Percentiles rank a stretch among this genome's conserved stretches.
Conservation (phyloP, 2,113 vertebrate species). For the Cnemophilus loriae region DNA sequence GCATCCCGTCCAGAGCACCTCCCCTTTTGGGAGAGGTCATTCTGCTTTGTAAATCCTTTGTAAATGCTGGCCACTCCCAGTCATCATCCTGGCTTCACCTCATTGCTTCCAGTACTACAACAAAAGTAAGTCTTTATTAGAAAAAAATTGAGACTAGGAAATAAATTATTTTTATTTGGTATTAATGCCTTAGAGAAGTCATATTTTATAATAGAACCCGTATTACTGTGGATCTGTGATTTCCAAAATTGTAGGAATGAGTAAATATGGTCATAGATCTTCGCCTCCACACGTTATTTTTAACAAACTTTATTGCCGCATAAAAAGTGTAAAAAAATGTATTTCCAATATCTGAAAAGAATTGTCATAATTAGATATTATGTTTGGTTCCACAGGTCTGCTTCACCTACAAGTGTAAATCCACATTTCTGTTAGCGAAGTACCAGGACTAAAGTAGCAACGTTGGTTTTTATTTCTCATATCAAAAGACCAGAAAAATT, state of each 20-base stretch:
- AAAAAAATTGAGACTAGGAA: not conserved
- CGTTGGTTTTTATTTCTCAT: not conserved
- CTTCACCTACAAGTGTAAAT: not conserved
- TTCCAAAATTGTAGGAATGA: not conserved
- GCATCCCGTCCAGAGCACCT: too few species aligned
- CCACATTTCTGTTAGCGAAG: not conserved
- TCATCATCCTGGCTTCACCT: not conserved
- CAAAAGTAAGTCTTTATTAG: not conserved
- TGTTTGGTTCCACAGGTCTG: not conserved
- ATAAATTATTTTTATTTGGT: not conserved
- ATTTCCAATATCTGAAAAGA: not conserved
- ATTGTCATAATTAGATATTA: rapidly evolving
- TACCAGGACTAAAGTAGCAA: not conserved
- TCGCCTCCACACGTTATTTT: not conserved
- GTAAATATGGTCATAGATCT: not conserved
- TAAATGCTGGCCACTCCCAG: rapidly evolving
- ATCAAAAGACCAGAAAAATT: not conserved
- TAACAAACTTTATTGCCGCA: not conserved
- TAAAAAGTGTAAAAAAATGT: not conserved
- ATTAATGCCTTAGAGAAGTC: not conserved
- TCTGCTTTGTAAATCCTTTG: not conserved
- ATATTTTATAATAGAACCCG: not conserved
- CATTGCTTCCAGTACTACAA: not conserved
- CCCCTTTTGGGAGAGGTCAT: not conserved
- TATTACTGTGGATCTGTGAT: not conserved